Base-by-base conservation (phyloP, 2,888 invertebrate species). In the Clusia tigrina region DNA sequence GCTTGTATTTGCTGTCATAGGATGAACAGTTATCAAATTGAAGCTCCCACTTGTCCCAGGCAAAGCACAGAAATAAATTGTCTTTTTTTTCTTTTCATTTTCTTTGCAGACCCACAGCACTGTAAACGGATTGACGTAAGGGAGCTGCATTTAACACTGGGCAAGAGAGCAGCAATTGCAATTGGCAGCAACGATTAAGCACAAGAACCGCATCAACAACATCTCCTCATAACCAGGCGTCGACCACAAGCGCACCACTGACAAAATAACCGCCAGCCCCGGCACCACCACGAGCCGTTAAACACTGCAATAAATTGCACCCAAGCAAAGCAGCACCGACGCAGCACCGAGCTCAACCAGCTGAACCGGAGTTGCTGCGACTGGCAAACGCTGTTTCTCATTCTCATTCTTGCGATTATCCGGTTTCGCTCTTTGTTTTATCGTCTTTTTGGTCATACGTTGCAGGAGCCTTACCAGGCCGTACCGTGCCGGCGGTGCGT, bases 231-330 rank as follows among this genome's bases (percentile, higher is more conserved):
- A n/a, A n/a, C n/a, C 60, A 51, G 26, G 53, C 53, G 15, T 23
- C 23, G 24, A 53, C 53, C 24, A 17, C 53, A 53, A 12, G 24
- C 22, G 25, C 23, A 23, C 53, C 15, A 22, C 53, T 2, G 12
- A 53, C 12, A 24, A 5, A 24, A 18, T 15, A 58, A 38, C 10
- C n/a, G 32, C n/a, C n/a, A 17, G 22, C 53, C n/a, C 25, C 26
- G 5, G 54, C 2, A 32, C 23, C 38, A 60, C 56, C 20, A 52
- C 12, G 42, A 60, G 48, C 18, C 54, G 22, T 61, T 56, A 56
- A 52, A 51, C 38, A 24, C 38, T 22, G 56, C 58, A 53, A 62
- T 62, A 57, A 58, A 54, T 54, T 58, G 57, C 62, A 48, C 42
- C 56, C 6, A 23, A n/a, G n/a, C 20, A 15, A 54, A 22, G 18